Evolutionary conservation across 2,888 invertebrate species (phyloP).

Genomic region (Aporophyla nigra): DNA sequence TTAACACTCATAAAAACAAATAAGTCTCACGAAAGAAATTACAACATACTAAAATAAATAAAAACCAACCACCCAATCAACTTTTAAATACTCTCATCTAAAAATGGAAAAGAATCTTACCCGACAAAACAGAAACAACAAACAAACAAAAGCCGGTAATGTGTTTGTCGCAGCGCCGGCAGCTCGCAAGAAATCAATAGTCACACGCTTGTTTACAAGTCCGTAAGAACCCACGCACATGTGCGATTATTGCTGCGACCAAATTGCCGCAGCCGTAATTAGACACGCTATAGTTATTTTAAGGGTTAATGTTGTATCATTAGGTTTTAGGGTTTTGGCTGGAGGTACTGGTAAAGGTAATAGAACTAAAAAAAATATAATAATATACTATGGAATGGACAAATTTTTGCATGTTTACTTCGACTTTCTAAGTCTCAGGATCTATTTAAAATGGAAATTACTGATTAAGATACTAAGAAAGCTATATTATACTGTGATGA

Average conservation of each 20-base stretch:
- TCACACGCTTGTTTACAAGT: slow-evolving; percentile 63
- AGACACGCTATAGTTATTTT: slow-evolving; percentile 57
- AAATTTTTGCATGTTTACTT: background rate
- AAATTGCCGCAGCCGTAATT: slow-evolving; percentile 50
- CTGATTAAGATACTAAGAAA: background rate
- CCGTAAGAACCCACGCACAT: slow-evolving; percentile 61
- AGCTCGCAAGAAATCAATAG: slow-evolving; percentile 63
- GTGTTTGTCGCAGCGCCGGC: slow-evolving; percentile 58
- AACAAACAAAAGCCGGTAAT: slow-evolving; percentile 52
- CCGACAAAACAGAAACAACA: slow-evolving; percentile 44
- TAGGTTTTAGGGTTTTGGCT: slow-evolving; percentile 6
- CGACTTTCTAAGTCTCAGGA: background rate
- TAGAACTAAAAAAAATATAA: background rate
- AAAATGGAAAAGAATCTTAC: slow-evolving; percentile 20
- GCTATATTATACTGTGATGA: no score
- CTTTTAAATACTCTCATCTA: slow-evolving; percentile 10
- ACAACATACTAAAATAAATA: slow-evolving; percentile 2
- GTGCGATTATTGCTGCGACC: slow-evolving; percentile 58
- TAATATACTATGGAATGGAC: background rate
- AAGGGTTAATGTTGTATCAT: slow-evolving; percentile 10
- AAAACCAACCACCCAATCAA: slow-evolving; percentile 10
- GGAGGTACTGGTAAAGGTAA: background rate
- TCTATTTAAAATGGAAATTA: background rate
- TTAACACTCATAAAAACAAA: slow-evolving; percentile 16
- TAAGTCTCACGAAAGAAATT: slow-evolving; percentile 15